These are phyloP conservation scores for Troglohyphantes excavatus DNA, from an alignment of 2,888 invertebrate genomes.

Conservation along the genomic window DNA sequence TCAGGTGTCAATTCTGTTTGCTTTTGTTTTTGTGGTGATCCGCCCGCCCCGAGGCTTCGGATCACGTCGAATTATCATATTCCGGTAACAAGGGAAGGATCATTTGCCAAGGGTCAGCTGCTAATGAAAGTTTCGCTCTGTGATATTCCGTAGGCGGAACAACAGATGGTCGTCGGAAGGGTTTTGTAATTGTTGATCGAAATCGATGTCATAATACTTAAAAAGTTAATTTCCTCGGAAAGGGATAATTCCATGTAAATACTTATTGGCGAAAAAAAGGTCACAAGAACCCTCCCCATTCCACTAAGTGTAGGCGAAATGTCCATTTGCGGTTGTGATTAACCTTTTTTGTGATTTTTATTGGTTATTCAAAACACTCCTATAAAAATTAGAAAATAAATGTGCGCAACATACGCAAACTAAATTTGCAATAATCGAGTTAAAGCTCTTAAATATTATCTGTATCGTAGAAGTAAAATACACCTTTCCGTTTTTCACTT, in stretches of 20 bases:
- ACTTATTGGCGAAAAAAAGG: neutral
- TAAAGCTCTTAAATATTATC: no score
- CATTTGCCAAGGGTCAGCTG: neutral
- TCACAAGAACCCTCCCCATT: neutral
- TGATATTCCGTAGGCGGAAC: slow-evolving; percentile 12
- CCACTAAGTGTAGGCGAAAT: neutral
- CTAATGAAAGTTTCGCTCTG: neutral
- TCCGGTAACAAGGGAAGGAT: slow-evolving; percentile 15
- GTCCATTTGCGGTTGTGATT: no score
- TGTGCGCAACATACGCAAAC: no score
- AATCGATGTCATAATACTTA: neutral
- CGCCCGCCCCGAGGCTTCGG: neutral
- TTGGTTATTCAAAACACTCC: no score
- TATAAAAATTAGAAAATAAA: no score
- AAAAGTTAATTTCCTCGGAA: neutral
- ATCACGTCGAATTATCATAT: slow-evolving; percentile 36
- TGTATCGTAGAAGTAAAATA: no score
- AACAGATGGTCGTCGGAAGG: slow-evolving; percentile 2
- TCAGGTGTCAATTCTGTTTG: neutral
- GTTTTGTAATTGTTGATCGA: slow-evolving; percentile 18
- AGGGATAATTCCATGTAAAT: neutral
- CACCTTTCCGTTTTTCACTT: no score
- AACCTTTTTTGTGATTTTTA: no score
- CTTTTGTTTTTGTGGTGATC: neutral
- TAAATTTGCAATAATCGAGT: no score